A percentile compares a stretch with the other conserved stretches of the same genome.
Evolutionary conservation across 64 coral and sea anemone species (phyloP).

Genomic region (Montipora efflorescens): DNA sequence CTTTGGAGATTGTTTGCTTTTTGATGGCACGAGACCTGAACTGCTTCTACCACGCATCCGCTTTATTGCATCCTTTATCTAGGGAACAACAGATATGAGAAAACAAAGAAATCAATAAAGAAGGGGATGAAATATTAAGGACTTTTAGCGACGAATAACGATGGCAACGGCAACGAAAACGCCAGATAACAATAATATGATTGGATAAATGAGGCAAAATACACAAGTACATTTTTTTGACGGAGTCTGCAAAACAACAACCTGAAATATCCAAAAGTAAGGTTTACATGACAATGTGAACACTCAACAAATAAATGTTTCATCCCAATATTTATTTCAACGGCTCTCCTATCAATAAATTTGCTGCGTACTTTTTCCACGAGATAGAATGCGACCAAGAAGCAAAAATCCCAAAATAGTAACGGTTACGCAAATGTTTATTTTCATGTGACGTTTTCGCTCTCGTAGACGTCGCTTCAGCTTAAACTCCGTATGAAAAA

Average conservation of each 20-base stretch:
- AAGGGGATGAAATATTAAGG: not conserved
- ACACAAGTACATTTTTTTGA: not conserved
- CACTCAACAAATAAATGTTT: too few relatives aligned
- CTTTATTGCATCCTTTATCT: conserved; percentile 45
- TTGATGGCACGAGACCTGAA: not conserved
- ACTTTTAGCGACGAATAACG: not conserved
- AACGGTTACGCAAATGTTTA: too few relatives aligned
- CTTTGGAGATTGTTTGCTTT: conserved; percentile 24
- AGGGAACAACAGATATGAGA: not conserved
- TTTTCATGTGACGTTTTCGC: too few relatives aligned
- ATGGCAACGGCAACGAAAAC: not conserved
- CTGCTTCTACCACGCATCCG: not conserved
- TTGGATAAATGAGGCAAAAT: not conserved
- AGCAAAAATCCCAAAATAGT: too few relatives aligned
- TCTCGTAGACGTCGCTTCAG: too few relatives aligned
- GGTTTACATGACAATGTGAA: too few relatives aligned
- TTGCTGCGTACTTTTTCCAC: too few relatives aligned
- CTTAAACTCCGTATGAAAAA: too few relatives aligned
- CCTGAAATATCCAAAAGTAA: not conserved
- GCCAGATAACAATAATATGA: too few relatives aligned
- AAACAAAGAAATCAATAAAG: not conserved
- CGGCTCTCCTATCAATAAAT: too few relatives aligned
- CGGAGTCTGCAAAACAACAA: not conserved
- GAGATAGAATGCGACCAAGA: too few relatives aligned
- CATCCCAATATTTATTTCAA: too few relatives aligned